A percentile compares a stretch with the other conserved stretches of the same genome.
These are phyloP conservation scores for Theropithecus gelada DNA, from an alignment of 2,113 vertebrate genomes.

Conservation along the genomic window DNA sequence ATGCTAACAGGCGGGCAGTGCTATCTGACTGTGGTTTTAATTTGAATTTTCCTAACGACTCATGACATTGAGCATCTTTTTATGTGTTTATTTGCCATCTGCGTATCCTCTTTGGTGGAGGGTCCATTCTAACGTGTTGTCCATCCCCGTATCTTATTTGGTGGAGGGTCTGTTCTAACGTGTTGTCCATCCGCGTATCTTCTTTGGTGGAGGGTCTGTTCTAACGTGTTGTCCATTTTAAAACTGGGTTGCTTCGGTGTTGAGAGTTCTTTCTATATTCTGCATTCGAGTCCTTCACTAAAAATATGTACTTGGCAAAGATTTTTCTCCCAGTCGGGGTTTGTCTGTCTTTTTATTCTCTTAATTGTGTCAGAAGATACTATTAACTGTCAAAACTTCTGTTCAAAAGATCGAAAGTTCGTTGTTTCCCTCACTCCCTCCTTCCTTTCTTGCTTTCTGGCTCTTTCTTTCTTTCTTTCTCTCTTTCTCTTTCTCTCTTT, in stretches of 20 bases:
- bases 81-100: accelerated
- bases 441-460: too few relatives aligned
- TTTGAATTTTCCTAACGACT: background rate
- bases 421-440: too few relatives aligned
- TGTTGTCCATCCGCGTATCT: too few relatives aligned
- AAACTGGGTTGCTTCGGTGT: background rate
- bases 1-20: accelerated
- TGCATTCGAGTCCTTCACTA: too few relatives aligned
- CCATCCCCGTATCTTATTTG: too few relatives aligned
- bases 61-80: background rate
- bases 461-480: too few relatives aligned
- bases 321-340: too few relatives aligned
- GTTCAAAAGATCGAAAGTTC: too few relatives aligned
- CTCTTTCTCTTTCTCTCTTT: too few relatives aligned
- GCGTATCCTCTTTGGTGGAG: background rate
- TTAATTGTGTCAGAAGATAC: background rate
- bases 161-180: background rate
- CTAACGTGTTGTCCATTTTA: background rate
- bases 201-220: background rate
- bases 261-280: background rate
- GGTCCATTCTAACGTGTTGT: background rate
- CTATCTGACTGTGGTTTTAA: background rate
- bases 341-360: background rate
- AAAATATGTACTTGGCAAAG: too few relatives aligned
- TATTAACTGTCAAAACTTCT: background rate